Base-by-base conservation (phyloP, 2,888 invertebrate genomes). In the Pedicia rivosa region DNA sequence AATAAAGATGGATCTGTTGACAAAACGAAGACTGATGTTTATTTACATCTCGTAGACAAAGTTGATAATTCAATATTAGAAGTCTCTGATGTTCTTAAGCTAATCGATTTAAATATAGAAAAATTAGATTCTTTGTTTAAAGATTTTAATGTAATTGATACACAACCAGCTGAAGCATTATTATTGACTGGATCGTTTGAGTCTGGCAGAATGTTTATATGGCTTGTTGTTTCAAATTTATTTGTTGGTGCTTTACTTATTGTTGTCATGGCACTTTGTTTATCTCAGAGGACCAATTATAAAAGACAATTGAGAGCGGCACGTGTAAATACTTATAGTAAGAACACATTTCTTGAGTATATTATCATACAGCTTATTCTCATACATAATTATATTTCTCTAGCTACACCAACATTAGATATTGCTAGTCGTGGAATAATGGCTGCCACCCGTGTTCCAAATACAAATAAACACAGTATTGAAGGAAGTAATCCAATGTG, bases 401-500 rank as follows among this genome's bases (percentile, higher is more conserved):
- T 55, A 66, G 64, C 62, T 26, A 59, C 67, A n/a, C n/a, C n/a
- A 4, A 64, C 67, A 42, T 65, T 67, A 1, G 67, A 68, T 46
- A 62, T 66, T 62, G 65, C 65, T 2, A 62, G 64, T 38, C 60
- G 67, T 10, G 3, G 40, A 32, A 13, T 44, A 52, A 80, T 45
- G 64, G 76, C 44, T 84, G 77, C 74, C 35, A 80, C 78, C n/a
- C 65, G 83, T 38, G 86, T 90, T 3, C 91, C 91, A 2, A 91
- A 91, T 55, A 91, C 91, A 7, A 91, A 91, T 60, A 87, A 88
- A 53, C 90, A 91, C 59, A 88, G 87, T 52, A 76, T 82, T 37
- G 87, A 90, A 56, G 90, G 90, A 10, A 87, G 88, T 7, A 91
- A 91, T 63, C 91, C 91, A 0, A 90, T 91, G 50, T 91, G 91